Evolutionary conservation across 2,113 vertebrate species (phyloP), one percentile per base, ranked within the genome.

Genomic region (Corythaixoides concolor): DNA sequence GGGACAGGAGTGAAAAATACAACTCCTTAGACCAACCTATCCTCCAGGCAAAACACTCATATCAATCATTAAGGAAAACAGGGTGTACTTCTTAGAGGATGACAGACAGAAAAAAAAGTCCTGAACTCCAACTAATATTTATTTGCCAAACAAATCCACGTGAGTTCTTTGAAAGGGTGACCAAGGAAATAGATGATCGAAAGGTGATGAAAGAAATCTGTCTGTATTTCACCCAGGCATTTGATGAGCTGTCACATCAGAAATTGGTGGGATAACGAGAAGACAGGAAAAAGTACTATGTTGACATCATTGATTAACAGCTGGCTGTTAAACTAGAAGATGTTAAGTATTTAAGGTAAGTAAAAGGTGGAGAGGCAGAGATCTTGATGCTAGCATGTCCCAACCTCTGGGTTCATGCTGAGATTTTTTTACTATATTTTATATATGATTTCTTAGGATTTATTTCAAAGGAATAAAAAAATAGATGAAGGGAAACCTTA

Each of bases 121-220:
- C 12, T 24, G 18, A 73, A 76, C 30, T 64, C 37, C 67, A 86
- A 35, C 27, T 62, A 87, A 76, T 45, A 88, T 63, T 72, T 90
- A 73, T 92, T 91, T 89, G 66, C 67, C 50, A 76, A 81, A 69
- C 15, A 88, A 92, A 92, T 59, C 8, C 2, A 2, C 84, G 39
- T 41, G 39, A 69, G 32, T 66, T 89, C 37, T 93, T 84, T 95
- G 53, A 95, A 90, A 87, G 27, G n/a, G 11, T 69, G 88, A 95
- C 69, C 86, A 91, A 92, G 69, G 53, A 90, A 93, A 90, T 6
- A 73, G 43, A 85, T 92, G 80, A 96, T 17, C 72, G 73, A 82
- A 89, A 87, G 33, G 62, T 63, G 89, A 97, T 87, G 77, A 95
- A 95, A 87, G 41, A 66, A 88, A 95, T 89, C 64, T 94, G 35